A percentile compares a stretch with the other conserved stretches of the same genome.
phyloP scores from a whole-genome alignment of 2,113 vertebrate species.

The Hylia prasina region DNA sequence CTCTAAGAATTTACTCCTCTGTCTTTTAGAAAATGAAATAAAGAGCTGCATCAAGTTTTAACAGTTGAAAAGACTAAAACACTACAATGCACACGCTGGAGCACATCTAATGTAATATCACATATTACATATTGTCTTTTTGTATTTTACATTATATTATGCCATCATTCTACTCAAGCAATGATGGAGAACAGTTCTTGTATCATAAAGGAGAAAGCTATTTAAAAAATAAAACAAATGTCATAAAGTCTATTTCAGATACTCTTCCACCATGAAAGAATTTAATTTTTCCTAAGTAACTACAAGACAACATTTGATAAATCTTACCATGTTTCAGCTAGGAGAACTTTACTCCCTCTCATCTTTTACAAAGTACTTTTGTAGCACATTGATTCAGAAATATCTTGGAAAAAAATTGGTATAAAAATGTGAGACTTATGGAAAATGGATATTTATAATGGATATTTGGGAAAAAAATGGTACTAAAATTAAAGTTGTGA shows the following conservation, averaged over 20 bases:
- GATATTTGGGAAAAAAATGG: neutral
- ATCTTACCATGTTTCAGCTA: neutral
- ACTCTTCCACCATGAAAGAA: neutral
- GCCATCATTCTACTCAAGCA: neutral
- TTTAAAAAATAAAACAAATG: neutral
- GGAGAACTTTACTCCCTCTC: neutral
- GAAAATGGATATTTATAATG: neutral
- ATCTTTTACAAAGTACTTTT: neutral
- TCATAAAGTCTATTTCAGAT: neutral
- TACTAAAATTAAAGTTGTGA: neutral
- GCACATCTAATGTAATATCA: neutral
- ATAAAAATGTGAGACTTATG: neutral
- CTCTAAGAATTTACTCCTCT: neutral
- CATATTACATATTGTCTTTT: neutral
- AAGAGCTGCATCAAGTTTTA: neutral
- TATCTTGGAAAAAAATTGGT: neutral
- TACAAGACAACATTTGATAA: neutral
- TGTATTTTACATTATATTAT: neutral
- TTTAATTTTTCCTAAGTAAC: neutral
- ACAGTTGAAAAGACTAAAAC: neutral
- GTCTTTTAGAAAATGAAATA: neutral
- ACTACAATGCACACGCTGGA: neutral
- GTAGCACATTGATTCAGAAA: neutral
- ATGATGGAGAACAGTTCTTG: neutral
- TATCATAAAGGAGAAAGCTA: neutral